Evolutionary conservation across 1,140 invertebrate genomes (phyloP), one percentile per base, ranked within the genome.

Genomic region (Ceratina australensis): DNA sequence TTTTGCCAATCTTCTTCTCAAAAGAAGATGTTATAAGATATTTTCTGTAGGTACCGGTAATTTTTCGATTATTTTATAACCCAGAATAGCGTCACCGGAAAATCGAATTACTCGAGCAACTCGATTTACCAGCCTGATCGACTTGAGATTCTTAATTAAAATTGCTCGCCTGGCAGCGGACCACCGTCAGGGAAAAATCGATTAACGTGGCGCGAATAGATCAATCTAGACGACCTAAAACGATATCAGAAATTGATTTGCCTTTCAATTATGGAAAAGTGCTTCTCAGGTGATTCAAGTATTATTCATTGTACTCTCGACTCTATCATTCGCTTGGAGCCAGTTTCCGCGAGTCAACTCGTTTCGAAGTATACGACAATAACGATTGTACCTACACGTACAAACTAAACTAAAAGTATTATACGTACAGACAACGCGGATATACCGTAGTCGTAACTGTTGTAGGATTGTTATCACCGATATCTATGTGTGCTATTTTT

Each of bases 61-160:
- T 42, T 72, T 63, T 59, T 72, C 56, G 7, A 61, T 72, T 63
- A 73, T 47, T 47, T 20, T 16, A 22, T 56, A 16, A 66, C 50
- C 50, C 12, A 56, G 61, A 66, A 66, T 33, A 24, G 47, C 18
- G 3, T 12, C n/a, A 47, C 16, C 13, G 64, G 24, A 49, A 33
- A 12, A 16, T 26, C 26, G 20, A n/a, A 57, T 47, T 42, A 10
- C n/a, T 47, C 16, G 42, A 28, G 73, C n/a, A 68, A 68, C 13
- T 67, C 65, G 42, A 68, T 75, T 75, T 73, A 10, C 61, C 4
- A 56, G 20, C 7, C 7, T 22, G 15, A 54, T 20, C 33, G 24
- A 16, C 22, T 26, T 22, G 3, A 47, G 72, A 42, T 42, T 20
- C 7, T 15, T 24, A 50, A 54, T 52, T 56, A 73, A 73, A 24